Percentiles rank a stretch among this genome's conserved stretches.
phyloP scores from a whole-genome alignment of 2,888 invertebrate species.

The Odontocolon sp. region DNA sequence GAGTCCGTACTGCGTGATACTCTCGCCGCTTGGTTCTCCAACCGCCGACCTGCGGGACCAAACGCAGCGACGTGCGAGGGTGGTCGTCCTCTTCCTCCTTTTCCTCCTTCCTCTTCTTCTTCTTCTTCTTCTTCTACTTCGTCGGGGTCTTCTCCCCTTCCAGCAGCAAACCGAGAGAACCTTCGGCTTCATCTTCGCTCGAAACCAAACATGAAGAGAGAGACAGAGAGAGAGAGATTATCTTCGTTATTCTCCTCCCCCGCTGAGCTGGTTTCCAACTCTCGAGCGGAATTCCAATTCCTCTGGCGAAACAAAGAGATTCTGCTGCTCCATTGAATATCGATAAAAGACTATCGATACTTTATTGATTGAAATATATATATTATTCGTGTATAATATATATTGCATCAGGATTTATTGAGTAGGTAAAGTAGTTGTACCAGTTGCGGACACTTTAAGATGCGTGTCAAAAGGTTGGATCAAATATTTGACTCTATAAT shows the following conservation, averaged over 20 bases:
- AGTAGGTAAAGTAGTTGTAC: too few species aligned
- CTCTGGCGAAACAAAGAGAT: slow-evolving; percentile 51
- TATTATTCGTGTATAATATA: too few species aligned
- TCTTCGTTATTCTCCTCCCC: slow-evolving; percentile 9
- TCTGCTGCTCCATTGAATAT: too few species aligned
- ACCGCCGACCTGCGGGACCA: slow-evolving; percentile 42
- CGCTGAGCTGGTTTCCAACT: slow-evolving; percentile 43
- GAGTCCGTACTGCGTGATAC: slow-evolving; percentile 55
- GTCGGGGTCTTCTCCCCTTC: slow-evolving; percentile 38
- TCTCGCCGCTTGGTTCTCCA: slow-evolving; percentile 37
- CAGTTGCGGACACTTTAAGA: too few species aligned
- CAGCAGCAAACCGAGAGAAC: too few species aligned
- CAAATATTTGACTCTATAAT: too few species aligned
- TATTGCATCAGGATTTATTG: too few species aligned
- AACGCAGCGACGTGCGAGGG: slow-evolving; percentile 57
- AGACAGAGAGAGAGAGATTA: not conserved
- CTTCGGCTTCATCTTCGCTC: too few species aligned
- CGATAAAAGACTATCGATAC: not conserved
- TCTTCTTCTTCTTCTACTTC: slow-evolving; percentile 37
- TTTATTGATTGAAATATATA: too few species aligned
- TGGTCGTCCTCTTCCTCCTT: slow-evolving; percentile 54
- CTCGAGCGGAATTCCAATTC: slow-evolving; percentile 49
- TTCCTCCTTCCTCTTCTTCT: slow-evolving; percentile 24
- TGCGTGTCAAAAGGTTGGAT: too few species aligned
- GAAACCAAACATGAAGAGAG: too few species aligned